These are phyloP conservation scores for Mus spretus DNA, from an alignment of 2,797 vertebrate genomes.

Conservation along the genomic window DNA sequence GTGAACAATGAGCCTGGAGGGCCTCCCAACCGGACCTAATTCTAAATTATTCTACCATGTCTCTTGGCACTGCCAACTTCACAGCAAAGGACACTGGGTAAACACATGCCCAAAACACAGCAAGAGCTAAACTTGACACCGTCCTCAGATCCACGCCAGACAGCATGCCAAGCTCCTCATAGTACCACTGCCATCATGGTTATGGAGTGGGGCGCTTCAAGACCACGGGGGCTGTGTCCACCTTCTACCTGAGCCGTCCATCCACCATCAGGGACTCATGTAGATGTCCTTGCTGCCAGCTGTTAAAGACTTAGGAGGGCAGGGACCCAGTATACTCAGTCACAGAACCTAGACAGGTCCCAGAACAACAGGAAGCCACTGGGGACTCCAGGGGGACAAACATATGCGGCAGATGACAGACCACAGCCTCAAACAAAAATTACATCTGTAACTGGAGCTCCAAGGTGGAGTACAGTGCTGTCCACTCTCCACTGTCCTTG, in stretches of 20 bases:
- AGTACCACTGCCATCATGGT: not conserved
- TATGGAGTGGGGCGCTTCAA: no score
- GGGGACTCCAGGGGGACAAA: not conserved
- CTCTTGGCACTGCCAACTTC: not conserved
- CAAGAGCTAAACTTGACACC: not conserved
- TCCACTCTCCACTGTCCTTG: not conserved
- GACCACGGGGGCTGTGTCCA: accelerated
- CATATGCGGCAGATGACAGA: not conserved
- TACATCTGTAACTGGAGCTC: not conserved
- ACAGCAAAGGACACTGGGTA: not conserved
- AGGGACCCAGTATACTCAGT: not conserved
- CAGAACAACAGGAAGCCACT: not conserved
- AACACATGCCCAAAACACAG: not conserved
- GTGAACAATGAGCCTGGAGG: not conserved
- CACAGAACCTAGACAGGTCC: not conserved
- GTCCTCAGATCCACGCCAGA: not conserved
- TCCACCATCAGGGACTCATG: not conserved
- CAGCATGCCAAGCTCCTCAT: not conserved
- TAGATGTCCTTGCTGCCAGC: not conserved
- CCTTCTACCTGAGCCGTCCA: accelerated
- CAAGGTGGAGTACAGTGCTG: not conserved
- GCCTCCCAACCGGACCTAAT: not conserved
- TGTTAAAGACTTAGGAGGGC: not conserved
- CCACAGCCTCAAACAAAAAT: not conserved
- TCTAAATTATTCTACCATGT: not conserved